Evolutionary conservation across 2,797 vertebrate species (phyloP).

Genomic region (Melanotaenia pygmaea): DNA sequence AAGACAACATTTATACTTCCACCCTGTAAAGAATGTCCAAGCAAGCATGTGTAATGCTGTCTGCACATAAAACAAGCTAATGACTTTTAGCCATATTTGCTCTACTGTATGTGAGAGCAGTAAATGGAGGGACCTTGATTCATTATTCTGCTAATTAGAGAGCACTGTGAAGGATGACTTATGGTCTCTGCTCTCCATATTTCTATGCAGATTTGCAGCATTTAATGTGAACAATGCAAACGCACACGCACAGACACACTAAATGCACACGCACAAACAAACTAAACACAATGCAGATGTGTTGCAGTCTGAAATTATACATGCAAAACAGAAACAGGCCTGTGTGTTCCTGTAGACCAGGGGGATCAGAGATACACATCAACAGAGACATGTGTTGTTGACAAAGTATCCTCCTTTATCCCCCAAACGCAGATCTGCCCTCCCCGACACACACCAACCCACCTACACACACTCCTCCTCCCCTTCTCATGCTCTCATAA

Average conservation of each 20-base stretch:
- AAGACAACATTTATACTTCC: slow-evolving; percentile 36
- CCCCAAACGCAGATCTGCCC: slow-evolving; percentile 12
- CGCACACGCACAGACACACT: slow-evolving; percentile 8
- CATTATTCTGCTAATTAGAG: slow-evolving; percentile 71
- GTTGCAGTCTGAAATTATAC: slow-evolving; percentile 18
- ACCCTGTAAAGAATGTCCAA: slow-evolving; percentile 44
- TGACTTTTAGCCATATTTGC: slow-evolving; percentile 56
- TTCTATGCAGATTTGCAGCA: slow-evolving; percentile 39
- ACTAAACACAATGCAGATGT: slow-evolving; percentile 6
- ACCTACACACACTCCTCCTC: neutral
- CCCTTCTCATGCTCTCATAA: slow-evolving; percentile 57
- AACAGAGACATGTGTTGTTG: slow-evolving; percentile 55
- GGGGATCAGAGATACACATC: slow-evolving; percentile 60
- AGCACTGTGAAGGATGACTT: slow-evolving; percentile 55
- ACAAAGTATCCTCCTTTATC: slow-evolving; percentile 56
- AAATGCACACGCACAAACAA: slow-evolving; percentile 12
- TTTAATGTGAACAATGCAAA: slow-evolving; percentile 15
- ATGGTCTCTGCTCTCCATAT: slow-evolving; percentile 29
- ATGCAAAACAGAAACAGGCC: slow-evolving; percentile 47
- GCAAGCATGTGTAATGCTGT: slow-evolving; percentile 46
- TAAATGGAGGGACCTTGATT: slow-evolving; percentile 55
- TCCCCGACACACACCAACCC: slow-evolving; percentile 14
- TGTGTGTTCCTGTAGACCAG: slow-evolving; percentile 29
- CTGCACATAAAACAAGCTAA: slow-evolving; percentile 62
- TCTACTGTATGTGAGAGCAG: slow-evolving; percentile 38